These are phyloP conservation scores for Nesidiocoris tenuis DNA, from an alignment of 2,888 invertebrate genomes.

Conservation along the genomic window DNA sequence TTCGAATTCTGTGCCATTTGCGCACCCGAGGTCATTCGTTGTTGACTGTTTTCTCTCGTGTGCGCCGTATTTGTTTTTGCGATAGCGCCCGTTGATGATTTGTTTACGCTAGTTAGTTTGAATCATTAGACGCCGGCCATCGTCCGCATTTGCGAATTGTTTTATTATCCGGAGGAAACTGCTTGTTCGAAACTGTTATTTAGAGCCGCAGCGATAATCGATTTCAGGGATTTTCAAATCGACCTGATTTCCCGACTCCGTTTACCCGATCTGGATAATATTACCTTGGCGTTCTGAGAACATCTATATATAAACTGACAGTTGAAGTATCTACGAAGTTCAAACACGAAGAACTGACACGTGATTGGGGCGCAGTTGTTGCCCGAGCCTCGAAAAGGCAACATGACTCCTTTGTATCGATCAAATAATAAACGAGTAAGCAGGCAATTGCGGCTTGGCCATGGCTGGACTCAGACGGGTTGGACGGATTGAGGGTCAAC, in stretches of 20 bases:
- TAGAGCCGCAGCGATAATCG: no score
- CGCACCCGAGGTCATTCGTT: not conserved
- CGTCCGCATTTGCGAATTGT: no score
- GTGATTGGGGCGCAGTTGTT: not conserved
- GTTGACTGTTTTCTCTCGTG: no score
- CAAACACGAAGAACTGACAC: not conserved
- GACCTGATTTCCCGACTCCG: no score
- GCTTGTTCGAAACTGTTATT: no score
- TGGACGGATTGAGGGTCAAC: slow-evolving; percentile 21
- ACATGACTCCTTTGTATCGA: slow-evolving; percentile 27
- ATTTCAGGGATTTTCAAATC: no score
- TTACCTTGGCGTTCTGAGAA: not conserved
- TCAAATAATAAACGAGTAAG: slow-evolving; percentile 34
- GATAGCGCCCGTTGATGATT: no score
- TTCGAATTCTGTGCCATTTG: not conserved
- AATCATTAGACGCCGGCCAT: no score
- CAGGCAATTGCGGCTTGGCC: slow-evolving; percentile 4
- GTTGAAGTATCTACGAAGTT: not conserved
- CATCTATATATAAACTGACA: not conserved
- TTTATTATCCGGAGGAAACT: no score
- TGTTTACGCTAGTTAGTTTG: no score
- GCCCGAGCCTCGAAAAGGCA: slow-evolving; percentile 13
- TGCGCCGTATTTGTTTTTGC: no score
- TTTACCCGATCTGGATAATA: no score
- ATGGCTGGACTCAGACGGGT: slow-evolving; percentile 1